phyloP scores from a whole-genome alignment of 2,888 invertebrate species.

The Cepaea hortensis region DNA sequence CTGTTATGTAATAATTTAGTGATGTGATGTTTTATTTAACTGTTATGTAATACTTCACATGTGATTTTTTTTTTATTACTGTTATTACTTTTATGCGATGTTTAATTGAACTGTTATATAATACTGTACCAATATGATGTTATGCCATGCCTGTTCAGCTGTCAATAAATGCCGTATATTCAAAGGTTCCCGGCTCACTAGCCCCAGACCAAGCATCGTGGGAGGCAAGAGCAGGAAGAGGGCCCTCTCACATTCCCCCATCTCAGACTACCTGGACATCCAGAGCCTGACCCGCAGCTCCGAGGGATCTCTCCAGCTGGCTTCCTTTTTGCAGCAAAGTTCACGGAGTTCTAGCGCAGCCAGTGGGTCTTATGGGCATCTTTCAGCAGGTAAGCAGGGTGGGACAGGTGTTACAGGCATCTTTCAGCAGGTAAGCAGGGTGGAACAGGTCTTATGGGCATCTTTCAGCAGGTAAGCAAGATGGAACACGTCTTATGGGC shows the following conservation, averaged over 20 bases:
- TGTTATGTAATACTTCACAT: too few species aligned
- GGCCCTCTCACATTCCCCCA: slow-evolving; percentile 92
- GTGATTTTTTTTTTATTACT: too few species aligned
- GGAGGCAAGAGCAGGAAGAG: slow-evolving; percentile 84
- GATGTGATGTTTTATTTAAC: too few species aligned
- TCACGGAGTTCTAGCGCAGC: slow-evolving; percentile 80
- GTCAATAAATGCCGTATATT: neutral
- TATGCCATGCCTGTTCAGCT: neutral
- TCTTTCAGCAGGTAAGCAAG: too few species aligned
- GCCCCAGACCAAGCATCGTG: slow-evolving; percentile 80
- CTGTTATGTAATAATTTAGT: too few species aligned
- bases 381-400: too few species aligned
- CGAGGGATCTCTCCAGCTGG: slow-evolving; percentile 85
- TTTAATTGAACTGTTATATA: too few species aligned
- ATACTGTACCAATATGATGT: neutral
- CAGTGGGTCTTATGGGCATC: slow-evolving; percentile 95
- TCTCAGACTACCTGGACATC: slow-evolving; percentile 95
- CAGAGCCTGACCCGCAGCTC: slow-evolving; percentile 97
- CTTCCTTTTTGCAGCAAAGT: slow-evolving; percentile 66
- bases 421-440: slow-evolving; percentile 87
- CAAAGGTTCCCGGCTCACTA: slow-evolving; percentile 82
- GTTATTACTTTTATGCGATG: too few species aligned
- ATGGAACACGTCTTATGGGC: too few species aligned
- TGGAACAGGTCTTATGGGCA: too few species aligned
- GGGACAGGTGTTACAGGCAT: too few species aligned